phyloP scores from a whole-genome alignment of 2,888 invertebrate genomes.

The Lithosia quadra region DNA sequence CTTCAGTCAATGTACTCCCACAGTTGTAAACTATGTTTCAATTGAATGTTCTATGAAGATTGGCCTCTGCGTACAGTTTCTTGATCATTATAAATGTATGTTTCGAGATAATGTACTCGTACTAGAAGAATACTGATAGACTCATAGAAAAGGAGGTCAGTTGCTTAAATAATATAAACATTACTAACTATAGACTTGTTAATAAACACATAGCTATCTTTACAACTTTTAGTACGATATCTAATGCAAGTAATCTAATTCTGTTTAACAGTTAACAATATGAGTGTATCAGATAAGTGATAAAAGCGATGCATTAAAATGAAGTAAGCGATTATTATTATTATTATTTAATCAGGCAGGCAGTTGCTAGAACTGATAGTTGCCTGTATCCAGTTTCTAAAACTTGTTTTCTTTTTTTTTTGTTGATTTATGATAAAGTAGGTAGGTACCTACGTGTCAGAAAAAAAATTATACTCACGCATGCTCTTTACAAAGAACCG shows the following conservation, averaged over 20 bases:
- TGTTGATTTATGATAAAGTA: too few relatives aligned
- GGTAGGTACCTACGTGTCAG: too few relatives aligned
- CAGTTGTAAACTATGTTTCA: constrained; percentile 2
- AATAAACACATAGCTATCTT: neutral
- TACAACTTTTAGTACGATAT: neutral
- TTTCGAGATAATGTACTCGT: too few relatives aligned
- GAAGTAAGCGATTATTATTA: too few relatives aligned
- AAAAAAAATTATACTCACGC: too few relatives aligned
- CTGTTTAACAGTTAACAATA: neutral
- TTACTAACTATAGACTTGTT: constrained; percentile 5
- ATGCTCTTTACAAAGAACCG: too few relatives aligned
- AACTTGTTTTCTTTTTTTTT: too few relatives aligned
- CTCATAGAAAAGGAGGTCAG: constrained; percentile 1
- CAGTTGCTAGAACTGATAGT: too few relatives aligned
- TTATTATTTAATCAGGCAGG: too few relatives aligned
- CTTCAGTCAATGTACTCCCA: constrained; percentile 2
- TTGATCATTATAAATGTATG: neutral
- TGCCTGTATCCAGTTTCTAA: too few relatives aligned
- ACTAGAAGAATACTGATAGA: neutral
- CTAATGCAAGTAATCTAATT: neutral
- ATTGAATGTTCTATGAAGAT: neutral
- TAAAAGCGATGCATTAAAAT: too few relatives aligned
- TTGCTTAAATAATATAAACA: neutral
- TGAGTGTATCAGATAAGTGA: too few relatives aligned
- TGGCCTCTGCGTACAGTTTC: neutral